These are phyloP conservation scores for Helicoverpa zea DNA, from an alignment of 1,140 invertebrate genomes.

Conservation along the genomic window DNA sequence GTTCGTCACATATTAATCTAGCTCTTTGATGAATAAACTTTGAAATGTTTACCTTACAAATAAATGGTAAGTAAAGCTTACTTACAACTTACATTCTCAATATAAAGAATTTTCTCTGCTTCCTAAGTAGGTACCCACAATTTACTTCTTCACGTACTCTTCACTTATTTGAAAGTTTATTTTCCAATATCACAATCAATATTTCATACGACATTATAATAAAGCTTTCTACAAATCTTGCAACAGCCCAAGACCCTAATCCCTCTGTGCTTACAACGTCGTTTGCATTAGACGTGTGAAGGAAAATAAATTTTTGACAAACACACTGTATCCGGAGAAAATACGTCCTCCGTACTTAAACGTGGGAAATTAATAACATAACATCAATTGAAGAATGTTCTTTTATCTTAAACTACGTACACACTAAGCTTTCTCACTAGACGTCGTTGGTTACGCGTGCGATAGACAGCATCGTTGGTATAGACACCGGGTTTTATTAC, in stretches of 20 bases:
- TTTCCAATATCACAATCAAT: background rate
- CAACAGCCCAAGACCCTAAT: background rate
- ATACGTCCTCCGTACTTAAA: conserved; percentile 40
- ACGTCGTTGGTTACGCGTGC: too few relatives aligned
- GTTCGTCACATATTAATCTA: too few relatives aligned
- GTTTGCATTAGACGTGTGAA: conserved; percentile 11
- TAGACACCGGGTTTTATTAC: too few relatives aligned
- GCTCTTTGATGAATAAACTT: too few relatives aligned
- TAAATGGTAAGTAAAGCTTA: too few relatives aligned
- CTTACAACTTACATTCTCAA: too few relatives aligned
- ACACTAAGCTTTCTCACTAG: too few relatives aligned
- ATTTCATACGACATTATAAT: background rate
- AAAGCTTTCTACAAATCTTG: background rate
- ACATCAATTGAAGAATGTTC: background rate
- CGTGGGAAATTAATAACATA: conserved; percentile 51
- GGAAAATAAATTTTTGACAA: conserved; percentile 56
- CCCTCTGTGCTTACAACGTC: background rate
- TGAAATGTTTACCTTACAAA: too few relatives aligned
- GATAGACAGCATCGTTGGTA: too few relatives aligned
- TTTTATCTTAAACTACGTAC: background rate
- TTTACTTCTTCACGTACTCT: too few relatives aligned
- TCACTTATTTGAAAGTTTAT: background rate
- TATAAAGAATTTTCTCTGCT: too few relatives aligned
- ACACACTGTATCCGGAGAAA: conserved; percentile 55
- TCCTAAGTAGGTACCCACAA: too few relatives aligned